Evolutionary conservation across 2,113 vertebrate genomes (phyloP).

Genomic region (Potamarius usumacintae): DNA sequence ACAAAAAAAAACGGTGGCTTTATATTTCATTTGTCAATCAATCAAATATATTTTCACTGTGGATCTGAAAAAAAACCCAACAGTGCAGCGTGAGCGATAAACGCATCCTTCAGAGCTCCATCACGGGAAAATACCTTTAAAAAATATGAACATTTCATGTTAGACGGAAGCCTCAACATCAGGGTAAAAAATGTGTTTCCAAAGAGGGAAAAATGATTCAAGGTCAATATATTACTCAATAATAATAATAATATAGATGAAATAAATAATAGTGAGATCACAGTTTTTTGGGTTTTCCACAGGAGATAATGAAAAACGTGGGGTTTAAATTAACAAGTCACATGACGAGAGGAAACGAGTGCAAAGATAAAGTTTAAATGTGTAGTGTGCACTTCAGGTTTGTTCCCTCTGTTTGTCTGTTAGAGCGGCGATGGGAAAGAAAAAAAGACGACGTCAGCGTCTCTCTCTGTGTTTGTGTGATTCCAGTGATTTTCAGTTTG

Average conservation of each 20-base stretch:
- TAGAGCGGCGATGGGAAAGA: background rate
- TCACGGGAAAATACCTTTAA: background rate
- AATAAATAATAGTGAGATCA: slow-evolving; percentile 55
- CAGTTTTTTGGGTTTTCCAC: slow-evolving; percentile 38
- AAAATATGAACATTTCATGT: background rate
- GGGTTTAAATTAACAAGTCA: slow-evolving; percentile 5
- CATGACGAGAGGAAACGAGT: background rate
- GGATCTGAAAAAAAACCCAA: background rate
- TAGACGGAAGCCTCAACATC: background rate
- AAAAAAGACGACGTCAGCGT: background rate
- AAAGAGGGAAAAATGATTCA: slow-evolving; percentile 5
- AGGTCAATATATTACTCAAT: slow-evolving; percentile 50
- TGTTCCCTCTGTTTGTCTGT: background rate
- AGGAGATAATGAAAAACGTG: background rate
- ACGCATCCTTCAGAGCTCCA: background rate
- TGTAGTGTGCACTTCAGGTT: slow-evolving; percentile 21
- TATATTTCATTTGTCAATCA: background rate
- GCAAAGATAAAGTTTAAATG: slow-evolving; percentile 5
- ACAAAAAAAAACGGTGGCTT: background rate
- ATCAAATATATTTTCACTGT: background rate
- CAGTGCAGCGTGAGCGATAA: background rate
- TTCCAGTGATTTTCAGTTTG: slow-evolving; percentile 26
- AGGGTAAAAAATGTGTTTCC: background rate
- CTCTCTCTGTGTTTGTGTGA: background rate
- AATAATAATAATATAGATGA: slow-evolving; percentile 18